Percentiles rank a stretch among this genome's conserved stretches.
Evolutionary conservation across 2,888 invertebrate species (phyloP).

Genomic region (Diadegma fenestrale): DNA sequence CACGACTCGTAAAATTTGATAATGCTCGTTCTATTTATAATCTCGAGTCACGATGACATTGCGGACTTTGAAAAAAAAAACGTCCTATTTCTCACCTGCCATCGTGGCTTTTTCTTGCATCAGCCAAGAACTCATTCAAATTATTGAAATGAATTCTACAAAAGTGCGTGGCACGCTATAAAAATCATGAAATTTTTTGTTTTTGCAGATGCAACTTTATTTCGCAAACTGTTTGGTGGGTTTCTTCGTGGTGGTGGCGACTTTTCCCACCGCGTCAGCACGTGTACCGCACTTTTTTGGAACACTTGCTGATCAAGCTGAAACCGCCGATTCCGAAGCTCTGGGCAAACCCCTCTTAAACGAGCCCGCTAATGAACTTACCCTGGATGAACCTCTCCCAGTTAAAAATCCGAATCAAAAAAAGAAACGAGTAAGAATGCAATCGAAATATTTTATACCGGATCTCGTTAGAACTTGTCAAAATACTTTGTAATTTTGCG

Average conservation of each 20-base stretch:
- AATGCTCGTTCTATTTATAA: no score
- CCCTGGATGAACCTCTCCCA: background rate
- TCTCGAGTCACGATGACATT: no score
- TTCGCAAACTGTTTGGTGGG: constrained; percentile 55
- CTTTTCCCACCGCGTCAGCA: constrained; percentile 24
- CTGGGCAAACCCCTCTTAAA: background rate
- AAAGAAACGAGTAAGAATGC: background rate
- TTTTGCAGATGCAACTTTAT: constrained; percentile 63
- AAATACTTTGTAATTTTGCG: background rate
- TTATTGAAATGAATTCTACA: background rate
- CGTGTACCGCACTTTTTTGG: constrained; percentile 29
- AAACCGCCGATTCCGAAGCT: background rate
- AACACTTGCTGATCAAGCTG: constrained; percentile 26
- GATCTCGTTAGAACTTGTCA: background rate
- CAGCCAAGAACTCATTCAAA: background rate
- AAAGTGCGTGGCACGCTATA: background rate
- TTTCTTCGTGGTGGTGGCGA: constrained; percentile 51
- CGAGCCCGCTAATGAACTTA: background rate
- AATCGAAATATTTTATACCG: background rate
- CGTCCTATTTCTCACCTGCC: no score
- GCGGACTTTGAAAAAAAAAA: no score
- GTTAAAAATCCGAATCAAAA: constrained; percentile 29
- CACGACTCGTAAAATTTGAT: no score
- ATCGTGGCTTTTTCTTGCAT: background rate
- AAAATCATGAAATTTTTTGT: constrained; percentile 4